phyloP scores from a whole-genome alignment of 2,113 vertebrate species.

The Heterochromis multidens region DNA sequence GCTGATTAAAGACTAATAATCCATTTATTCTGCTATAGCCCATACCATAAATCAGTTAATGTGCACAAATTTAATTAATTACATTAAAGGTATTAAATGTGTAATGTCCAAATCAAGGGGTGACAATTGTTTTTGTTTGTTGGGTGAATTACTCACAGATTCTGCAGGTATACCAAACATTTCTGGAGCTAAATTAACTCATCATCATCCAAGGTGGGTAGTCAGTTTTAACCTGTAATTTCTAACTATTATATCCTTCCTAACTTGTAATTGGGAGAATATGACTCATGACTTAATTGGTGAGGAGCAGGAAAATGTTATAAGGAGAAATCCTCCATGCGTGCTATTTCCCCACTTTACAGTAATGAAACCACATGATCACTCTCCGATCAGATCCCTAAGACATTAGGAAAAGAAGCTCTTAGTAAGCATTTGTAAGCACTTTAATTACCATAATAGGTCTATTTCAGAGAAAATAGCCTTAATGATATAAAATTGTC shows the following conservation, averaged over 20 bases:
- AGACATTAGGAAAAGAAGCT: neutral
- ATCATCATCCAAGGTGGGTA: neutral
- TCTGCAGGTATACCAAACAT: neutral
- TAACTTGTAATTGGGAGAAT: slow-evolving; percentile 14
- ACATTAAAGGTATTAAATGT: neutral
- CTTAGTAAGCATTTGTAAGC: neutral
- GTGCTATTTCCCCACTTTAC: slow-evolving; percentile 20
- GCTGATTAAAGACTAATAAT: neutral
- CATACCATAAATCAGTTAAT: neutral
- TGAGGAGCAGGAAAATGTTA: neutral
- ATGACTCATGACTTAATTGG: slow-evolving; percentile 28
- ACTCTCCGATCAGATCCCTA: neutral
- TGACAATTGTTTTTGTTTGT: neutral
- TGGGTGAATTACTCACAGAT: neutral
- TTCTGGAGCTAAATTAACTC: neutral
- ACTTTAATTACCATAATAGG: slow-evolving; percentile 7
- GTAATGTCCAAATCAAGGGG: neutral
- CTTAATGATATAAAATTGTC: neutral
- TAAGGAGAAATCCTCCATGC: neutral
- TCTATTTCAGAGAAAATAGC: neutral
- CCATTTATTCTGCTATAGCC: neutral
- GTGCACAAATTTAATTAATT: neutral
- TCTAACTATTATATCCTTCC: neutral
- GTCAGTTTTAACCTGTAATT: slow-evolving; percentile 15
- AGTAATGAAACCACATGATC: neutral